Conservation (phyloP, 2,888 invertebrate genomes). For the Amiota communis region DNA sequence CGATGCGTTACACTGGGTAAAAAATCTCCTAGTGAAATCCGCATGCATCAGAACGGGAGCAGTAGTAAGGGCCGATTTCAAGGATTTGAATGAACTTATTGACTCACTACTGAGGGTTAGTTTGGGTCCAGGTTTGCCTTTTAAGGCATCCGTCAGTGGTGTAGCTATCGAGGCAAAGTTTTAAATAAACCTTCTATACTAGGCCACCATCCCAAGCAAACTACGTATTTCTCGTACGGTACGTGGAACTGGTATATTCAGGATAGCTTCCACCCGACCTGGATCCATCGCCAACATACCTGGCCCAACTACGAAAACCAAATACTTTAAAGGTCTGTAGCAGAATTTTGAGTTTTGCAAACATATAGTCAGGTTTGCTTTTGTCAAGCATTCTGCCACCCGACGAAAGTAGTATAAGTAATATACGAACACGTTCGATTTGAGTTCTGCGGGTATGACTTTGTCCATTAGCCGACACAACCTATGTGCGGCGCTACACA, state of each 20-base stretch:
- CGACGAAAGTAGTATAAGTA: constrained; percentile 19
- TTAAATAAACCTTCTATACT: not conserved
- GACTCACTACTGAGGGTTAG: too few species aligned
- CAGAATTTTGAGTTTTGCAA: constrained; percentile 32
- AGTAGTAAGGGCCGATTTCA: too few species aligned
- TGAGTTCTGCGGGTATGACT: constrained; percentile 35
- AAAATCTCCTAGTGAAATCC: not conserved
- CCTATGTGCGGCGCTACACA: not conserved
- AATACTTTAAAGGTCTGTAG: constrained; percentile 29
- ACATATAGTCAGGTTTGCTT: constrained; percentile 32
- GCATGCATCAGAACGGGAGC: not conserved
- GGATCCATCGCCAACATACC: too few species aligned
- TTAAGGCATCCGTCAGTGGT: too few species aligned
- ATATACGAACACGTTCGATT: constrained; percentile 36
- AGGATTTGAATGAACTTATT: too few species aligned
- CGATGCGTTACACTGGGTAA: constrained; percentile 8
- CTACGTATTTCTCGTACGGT: not conserved
- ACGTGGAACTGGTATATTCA: too few species aligned
- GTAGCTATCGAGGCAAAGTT: not conserved
- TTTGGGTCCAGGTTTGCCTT: not conserved
- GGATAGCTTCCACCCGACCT: too few species aligned
- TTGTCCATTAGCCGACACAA: constrained; percentile 40
- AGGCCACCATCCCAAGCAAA: not conserved
- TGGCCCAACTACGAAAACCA: constrained; percentile 10
- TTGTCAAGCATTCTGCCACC: constrained; percentile 27